These are phyloP conservation scores for Cephus sareptanus DNA, from an alignment of 2,888 invertebrate genomes.

Conservation along the genomic window DNA sequence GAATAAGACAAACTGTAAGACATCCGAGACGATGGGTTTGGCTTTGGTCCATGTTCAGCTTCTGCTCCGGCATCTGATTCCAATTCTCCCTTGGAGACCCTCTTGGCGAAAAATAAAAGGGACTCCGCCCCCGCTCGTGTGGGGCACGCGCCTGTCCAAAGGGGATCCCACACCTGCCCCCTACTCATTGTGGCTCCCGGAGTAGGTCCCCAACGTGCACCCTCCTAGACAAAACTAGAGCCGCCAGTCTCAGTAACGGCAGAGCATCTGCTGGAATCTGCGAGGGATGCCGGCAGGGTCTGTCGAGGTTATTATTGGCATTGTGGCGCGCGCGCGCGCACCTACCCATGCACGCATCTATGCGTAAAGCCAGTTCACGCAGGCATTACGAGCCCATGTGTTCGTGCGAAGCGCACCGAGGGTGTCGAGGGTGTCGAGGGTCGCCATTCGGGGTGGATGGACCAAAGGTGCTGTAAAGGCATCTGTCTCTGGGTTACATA, in stretches of 20 bases:
- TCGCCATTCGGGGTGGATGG: conserved; percentile 41
- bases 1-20: no score
- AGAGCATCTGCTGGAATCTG: conserved; percentile 25
- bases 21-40: no score
- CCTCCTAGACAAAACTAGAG: conserved; percentile 57
- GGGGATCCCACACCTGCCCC: conserved; percentile 60
- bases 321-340: conserved; percentile 40
- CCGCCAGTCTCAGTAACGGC: background rate
- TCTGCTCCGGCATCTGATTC: no score
- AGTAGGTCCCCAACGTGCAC: conserved; percentile 17
- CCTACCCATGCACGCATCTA: conserved; percentile 14
- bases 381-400: conserved; percentile 22
- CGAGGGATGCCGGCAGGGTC: conserved; percentile 23
- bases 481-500: conserved; percentile 42
- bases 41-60: no score
- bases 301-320: conserved; percentile 62
- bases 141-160: conserved; percentile 63
- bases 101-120: conserved; percentile 29
- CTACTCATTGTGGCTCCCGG: conserved; percentile 49
- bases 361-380: conserved; percentile 14
- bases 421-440: conserved; percentile 1
- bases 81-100: background rate
- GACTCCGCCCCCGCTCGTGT: conserved; percentile 65
- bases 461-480: conserved; percentile 42
- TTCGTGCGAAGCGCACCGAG: conserved; percentile 23